Base-by-base conservation (phyloP, 2,888 invertebrate genomes). In the Diaphora mendica region DNA sequence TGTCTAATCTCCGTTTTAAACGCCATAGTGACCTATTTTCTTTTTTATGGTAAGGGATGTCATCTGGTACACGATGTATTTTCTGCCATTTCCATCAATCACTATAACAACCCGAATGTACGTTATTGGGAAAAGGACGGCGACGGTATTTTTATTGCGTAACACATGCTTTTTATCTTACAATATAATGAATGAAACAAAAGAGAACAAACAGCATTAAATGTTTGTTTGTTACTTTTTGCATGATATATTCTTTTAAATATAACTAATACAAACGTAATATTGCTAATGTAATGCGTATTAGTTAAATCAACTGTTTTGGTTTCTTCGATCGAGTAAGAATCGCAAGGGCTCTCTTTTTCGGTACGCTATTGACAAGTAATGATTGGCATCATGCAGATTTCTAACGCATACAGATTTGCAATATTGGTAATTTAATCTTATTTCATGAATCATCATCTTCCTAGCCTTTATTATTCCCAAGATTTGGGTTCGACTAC, bases 1-100 rank as follows among this genome's bases (percentile, higher is more conserved):
- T 30, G 51, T 35, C n/a, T 71, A 65, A 55, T 44, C 23, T 51
- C 65, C 33, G 8, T 30, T 65, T 66, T 11, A 73, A 72, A 77
- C 74, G 76, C 71, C 66, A 78, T 73, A 77, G 70, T 83, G 83
- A 82, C 79, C 81, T 80, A 81, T 73, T 79, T 80, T 33, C 68
- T 76, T 75, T 77, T 75, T 74, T 75, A 51, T 66, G 44, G 68
- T 33, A 75, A 68, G 67, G 69, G 75, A 77, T 74, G 67, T 74
- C 71, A 71, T 74, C 72, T 76, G 76, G 73, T 75, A 77, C 30
- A 68, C 71, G 68, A 73, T 72, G 67, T 72, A 55, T 72, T 75
- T 74, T 75, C 70, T 68, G 67, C 55, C 69, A 51, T 72, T 70
- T 62, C 65, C 72, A 75, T 75, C 75, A 75, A 72, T 75, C 75